A percentile compares a stretch with the other conserved stretches of the same genome.
Evolutionary conservation across 2,888 invertebrate species (phyloP).

Genomic region (Acanthosepion esculentum): DNA sequence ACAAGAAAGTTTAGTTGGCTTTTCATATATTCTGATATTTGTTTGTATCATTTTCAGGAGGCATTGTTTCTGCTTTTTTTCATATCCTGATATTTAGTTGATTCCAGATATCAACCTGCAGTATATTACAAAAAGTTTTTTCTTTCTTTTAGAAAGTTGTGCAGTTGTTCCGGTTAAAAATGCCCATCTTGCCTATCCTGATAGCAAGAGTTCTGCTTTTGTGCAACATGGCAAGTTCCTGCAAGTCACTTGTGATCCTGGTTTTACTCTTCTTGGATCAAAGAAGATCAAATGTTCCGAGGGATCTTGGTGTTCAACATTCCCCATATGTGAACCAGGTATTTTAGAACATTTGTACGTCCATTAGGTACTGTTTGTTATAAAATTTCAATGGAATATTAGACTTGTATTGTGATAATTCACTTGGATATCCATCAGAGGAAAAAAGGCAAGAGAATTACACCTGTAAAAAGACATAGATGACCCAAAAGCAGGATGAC

Average conservation of each 20-base stretch:
- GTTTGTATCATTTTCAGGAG: too few species aligned
- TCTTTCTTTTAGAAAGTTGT: not conserved
- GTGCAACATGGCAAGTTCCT: not conserved
- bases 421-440: too few species aligned
- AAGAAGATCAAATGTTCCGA: constrained; percentile 25
- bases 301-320: constrained; percentile 37
- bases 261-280: not conserved
- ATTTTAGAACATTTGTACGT: not conserved
- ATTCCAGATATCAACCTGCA: too few species aligned
- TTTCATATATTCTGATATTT: too few species aligned
- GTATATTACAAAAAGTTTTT: not conserved
- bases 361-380: not conserved
- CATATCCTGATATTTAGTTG: too few species aligned
- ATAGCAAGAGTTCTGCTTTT: not conserved
- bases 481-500: too few species aligned
- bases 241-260: constrained; percentile 35
- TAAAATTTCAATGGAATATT: too few species aligned
- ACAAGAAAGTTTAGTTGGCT: too few species aligned
- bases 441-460: too few species aligned
- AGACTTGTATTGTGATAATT: too few species aligned
- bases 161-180: not conserved
- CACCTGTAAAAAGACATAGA: too few species aligned
- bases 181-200: not conserved
- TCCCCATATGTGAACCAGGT: constrained; percentile 35
- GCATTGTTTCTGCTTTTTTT: too few species aligned